Percentiles rank a stretch among this genome's conserved stretches.
Conservation (phyloP, 2,113 vertebrate species). For the Pteropus alecto region DNA sequence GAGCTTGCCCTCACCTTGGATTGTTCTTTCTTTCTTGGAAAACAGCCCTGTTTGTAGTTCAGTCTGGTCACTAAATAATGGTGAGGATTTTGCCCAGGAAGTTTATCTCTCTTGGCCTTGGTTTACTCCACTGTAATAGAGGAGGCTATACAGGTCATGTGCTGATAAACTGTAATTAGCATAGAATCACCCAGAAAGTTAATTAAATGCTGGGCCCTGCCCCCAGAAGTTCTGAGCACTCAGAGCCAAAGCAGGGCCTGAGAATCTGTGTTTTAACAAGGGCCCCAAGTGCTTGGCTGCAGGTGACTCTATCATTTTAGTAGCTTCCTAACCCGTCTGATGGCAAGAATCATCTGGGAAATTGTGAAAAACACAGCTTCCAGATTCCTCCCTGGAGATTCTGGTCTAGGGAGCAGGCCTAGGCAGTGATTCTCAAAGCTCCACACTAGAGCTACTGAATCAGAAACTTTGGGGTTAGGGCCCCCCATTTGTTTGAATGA, state of each 20-base stretch:
- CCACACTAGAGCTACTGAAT: neutral
- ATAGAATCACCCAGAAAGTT: neutral
- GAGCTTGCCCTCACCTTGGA: neutral
- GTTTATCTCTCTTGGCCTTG: neutral
- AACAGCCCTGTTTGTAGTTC: neutral
- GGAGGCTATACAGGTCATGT: neutral
- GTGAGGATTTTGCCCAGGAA: neutral
- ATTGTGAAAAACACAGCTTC: neutral
- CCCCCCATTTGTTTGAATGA: neutral
- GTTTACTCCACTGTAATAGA: neutral
- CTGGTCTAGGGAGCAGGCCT: neutral
- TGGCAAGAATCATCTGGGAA: neutral
- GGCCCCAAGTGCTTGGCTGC: neutral
- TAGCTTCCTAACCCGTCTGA: neutral
- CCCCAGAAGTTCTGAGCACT: neutral
- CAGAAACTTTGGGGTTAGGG: neutral
- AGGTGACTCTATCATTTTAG: neutral
- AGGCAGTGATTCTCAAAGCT: neutral
- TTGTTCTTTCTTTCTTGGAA: neutral
- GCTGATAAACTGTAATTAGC: neutral
- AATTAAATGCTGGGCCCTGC: neutral
- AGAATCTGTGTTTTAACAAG: neutral
- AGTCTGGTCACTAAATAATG: neutral
- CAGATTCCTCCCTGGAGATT: too few species aligned
- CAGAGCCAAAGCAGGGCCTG: neutral